phyloP scores from a whole-genome alignment of 2,888 invertebrate species.

The Zhengitettix transpicula region DNA sequence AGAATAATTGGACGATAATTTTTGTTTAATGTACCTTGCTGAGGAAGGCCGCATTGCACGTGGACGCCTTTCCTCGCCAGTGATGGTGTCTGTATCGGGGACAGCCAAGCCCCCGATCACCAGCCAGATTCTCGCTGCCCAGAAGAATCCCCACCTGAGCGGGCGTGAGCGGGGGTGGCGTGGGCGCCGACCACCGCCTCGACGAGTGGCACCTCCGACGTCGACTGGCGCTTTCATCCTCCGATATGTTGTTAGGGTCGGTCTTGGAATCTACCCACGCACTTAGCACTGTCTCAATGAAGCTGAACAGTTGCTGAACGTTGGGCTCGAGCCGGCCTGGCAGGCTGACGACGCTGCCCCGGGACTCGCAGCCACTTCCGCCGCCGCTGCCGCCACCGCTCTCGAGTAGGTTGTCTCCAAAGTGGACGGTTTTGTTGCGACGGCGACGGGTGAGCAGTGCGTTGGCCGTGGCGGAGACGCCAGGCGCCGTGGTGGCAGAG shows the following conservation, averaged over 20 bases:
- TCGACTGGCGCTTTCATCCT: slow-evolving; percentile 45
- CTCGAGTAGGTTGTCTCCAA: slow-evolving; percentile 52
- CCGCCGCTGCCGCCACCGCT: slow-evolving; percentile 35
- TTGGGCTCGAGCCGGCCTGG: slow-evolving; percentile 40
- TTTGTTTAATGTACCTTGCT: slow-evolving; percentile 45
- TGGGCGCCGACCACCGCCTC: slow-evolving; percentile 16
- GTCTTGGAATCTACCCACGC: slow-evolving; percentile 40
- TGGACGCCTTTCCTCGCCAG: slow-evolving; percentile 70
- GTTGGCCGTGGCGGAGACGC: slow-evolving; percentile 6
- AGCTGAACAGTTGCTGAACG: slow-evolving; percentile 65
- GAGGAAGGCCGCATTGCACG: slow-evolving; percentile 76
- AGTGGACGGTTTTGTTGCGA: slow-evolving; percentile 62
- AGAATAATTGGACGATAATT: too few relatives aligned
- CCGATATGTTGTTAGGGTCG: slow-evolving; percentile 17
- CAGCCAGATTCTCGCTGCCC: slow-evolving; percentile 15
- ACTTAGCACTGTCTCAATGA: slow-evolving; percentile 62
- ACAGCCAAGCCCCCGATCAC: slow-evolving; percentile 15
- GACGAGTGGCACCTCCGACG: slow-evolving; percentile 30
- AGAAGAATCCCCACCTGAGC: slow-evolving; percentile 14
- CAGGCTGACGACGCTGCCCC: slow-evolving; percentile 37
- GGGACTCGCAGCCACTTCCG: slow-evolving; percentile 29
- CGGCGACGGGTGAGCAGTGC: slow-evolving; percentile 47
- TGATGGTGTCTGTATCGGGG: slow-evolving; percentile 43
- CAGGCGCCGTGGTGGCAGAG: not conserved
- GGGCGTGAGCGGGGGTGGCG: slow-evolving; percentile 6